Evolutionary conservation across 1,140 invertebrate species (phyloP).

Genomic region (Bactericera cockerelli): DNA sequence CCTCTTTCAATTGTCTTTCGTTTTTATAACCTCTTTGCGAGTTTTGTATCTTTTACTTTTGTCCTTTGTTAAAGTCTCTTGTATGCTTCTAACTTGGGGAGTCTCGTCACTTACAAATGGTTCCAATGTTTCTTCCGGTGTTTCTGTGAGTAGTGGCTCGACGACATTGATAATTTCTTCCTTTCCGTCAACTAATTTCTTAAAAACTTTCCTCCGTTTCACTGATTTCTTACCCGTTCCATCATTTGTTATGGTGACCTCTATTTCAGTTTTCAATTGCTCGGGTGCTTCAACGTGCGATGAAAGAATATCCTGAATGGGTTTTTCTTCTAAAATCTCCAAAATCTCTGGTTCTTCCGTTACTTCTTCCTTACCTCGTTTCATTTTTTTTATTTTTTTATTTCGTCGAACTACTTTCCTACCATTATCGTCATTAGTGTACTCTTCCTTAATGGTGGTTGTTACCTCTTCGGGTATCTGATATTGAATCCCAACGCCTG

Average conservation of each 20-base stretch:
- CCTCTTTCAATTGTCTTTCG: too few relatives aligned
- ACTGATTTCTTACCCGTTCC: not conserved
- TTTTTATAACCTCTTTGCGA: not conserved
- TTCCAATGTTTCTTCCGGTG: not conserved
- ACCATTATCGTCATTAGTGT: conserved; percentile 1
- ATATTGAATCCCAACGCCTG: not conserved
- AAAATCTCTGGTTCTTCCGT: not conserved
- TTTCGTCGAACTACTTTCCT: not conserved
- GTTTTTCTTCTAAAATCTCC: not conserved
- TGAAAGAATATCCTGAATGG: not conserved
- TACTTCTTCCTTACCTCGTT: conserved; percentile 4
- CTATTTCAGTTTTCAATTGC: not conserved
- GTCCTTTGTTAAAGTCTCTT: not conserved
- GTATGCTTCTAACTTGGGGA: not conserved
- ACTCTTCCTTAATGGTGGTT: not conserved
- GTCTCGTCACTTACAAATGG: not conserved
- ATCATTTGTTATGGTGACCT: not conserved
- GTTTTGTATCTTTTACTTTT: not conserved
- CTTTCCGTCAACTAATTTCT: not conserved
- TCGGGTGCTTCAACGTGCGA: not conserved
- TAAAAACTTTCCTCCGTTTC: not conserved
- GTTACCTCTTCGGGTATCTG: not conserved
- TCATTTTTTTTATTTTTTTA: not conserved
- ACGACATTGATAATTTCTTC: not conserved
- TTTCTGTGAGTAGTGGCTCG: not conserved